Conservation (phyloP, 2,797 vertebrate genomes). For the Mormyrus hasselquistii region DNA sequence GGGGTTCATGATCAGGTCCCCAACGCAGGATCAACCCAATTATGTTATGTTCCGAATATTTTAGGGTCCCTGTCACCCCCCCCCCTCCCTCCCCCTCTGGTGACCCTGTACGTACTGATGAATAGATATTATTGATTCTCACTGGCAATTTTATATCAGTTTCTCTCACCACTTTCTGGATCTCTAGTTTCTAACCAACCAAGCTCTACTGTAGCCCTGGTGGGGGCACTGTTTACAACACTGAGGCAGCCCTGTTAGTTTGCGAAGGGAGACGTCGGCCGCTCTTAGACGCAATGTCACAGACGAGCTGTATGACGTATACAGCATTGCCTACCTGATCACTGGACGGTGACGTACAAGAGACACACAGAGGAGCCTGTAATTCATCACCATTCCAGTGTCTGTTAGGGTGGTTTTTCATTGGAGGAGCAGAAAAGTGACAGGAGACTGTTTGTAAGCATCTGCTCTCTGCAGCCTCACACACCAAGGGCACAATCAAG, state of each 20-base stretch:
- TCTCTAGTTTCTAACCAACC: neutral
- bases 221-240: neutral
- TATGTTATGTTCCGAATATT: neutral
- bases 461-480: neutral
- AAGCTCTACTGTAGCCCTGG: neutral
- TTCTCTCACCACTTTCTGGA: neutral
- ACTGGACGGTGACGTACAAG: neutral
- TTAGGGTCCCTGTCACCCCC: neutral
- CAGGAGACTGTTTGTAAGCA: neutral
- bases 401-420: neutral
- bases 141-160: neutral
- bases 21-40: neutral
- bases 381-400: neutral
- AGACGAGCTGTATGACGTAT: neutral
- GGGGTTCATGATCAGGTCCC: neutral
- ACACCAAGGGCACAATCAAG: neutral
- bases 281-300: neutral
- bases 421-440: neutral
- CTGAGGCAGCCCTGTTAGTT: neutral
- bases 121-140: neutral
- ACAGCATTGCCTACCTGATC: neutral
- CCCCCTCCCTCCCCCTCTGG: neutral
- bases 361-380: neutral
- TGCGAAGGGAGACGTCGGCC: neutral
- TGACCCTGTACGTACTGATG: neutral